Percentiles rank a stretch among this genome's conserved stretches.
Evolutionary conservation across 2,113 vertebrate genomes (phyloP).

Genomic region (Ifrita kowaldi): DNA sequence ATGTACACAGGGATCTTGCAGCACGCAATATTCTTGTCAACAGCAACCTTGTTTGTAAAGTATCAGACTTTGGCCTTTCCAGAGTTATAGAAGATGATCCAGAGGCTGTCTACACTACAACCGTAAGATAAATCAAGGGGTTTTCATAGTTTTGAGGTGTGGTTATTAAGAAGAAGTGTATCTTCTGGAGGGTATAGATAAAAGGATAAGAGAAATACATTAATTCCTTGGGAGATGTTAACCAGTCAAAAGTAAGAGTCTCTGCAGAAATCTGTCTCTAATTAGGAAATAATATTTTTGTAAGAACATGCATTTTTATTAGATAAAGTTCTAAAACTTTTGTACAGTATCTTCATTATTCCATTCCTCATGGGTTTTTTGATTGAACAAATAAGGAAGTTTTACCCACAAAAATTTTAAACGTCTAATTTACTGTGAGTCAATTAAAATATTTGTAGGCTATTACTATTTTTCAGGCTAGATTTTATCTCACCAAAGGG

Average conservation of each 20-base stretch:
- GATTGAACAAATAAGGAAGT: neutral
- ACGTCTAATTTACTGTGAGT: neutral
- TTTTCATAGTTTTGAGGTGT: neutral
- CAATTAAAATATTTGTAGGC: constrained; percentile 19
- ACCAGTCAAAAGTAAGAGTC: neutral
- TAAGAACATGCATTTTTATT: neutral
- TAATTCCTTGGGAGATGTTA: neutral
- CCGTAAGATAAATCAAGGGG: constrained; percentile 79
- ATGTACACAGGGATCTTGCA: constrained; percentile 95
- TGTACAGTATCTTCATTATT: neutral
- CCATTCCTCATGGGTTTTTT: neutral
- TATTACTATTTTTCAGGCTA: neutral
- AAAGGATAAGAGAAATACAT: neutral
- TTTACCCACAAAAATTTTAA: neutral
- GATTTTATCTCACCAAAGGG: constrained; percentile 9
- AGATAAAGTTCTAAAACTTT: neutral
- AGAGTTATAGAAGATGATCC: constrained; percentile 97
- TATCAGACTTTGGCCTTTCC: constrained; percentile 97
- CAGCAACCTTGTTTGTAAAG: constrained; percentile 99
- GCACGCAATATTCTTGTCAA: constrained; percentile 98
- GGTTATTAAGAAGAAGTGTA: neutral
- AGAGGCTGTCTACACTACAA: constrained; percentile 97
- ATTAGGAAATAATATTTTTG: neutral
- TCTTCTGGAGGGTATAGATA: neutral
- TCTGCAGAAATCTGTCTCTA: neutral